These are phyloP conservation scores for Apomyelois bistriatella DNA, from an alignment of 2,888 invertebrate species.

Conservation along the genomic window DNA sequence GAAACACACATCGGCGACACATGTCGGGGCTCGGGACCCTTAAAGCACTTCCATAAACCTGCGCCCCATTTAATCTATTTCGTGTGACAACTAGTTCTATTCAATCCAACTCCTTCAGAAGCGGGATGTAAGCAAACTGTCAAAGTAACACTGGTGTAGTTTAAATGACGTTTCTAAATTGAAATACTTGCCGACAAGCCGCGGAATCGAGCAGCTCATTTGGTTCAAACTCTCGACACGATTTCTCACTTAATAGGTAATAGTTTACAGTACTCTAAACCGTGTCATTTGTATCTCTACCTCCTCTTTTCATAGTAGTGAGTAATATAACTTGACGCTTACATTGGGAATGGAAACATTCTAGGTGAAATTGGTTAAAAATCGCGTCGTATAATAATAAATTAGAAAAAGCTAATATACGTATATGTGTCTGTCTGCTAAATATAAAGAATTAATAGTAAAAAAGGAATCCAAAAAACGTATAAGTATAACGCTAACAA, in stretches of 20 bases:
- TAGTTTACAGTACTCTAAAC: slow-evolving; percentile 12
- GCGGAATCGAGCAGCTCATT: slow-evolving; percentile 40
- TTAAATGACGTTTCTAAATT: slow-evolving; percentile 56
- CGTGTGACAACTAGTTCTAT: slow-evolving; percentile 46
- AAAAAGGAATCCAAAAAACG: too few relatives aligned
- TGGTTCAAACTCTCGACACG: slow-evolving; percentile 34
- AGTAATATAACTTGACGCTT: background rate
- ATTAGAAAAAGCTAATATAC: too few relatives aligned
- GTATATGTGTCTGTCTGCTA: too few relatives aligned
- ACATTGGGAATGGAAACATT: background rate
- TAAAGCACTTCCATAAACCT: slow-evolving; percentile 4
- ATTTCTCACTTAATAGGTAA: slow-evolving; percentile 39
- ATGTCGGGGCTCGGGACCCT: background rate
- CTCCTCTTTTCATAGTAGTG: background rate
- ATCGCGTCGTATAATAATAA: background rate
- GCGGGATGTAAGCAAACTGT: slow-evolving; percentile 45
- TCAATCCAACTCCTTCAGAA: slow-evolving; percentile 43
- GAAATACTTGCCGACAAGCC: slow-evolving; percentile 43
- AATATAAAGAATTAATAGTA: too few relatives aligned
- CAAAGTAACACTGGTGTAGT: slow-evolving; percentile 50
- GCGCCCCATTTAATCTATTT: slow-evolving; percentile 41
- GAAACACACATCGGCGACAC: slow-evolving; percentile 3
- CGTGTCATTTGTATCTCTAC: background rate
- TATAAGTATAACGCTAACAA: too few relatives aligned
- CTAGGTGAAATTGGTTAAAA: background rate